Evolutionary conservation across 1,140 invertebrate species (phyloP).

Genomic region (Saxidomus purpurata): DNA sequence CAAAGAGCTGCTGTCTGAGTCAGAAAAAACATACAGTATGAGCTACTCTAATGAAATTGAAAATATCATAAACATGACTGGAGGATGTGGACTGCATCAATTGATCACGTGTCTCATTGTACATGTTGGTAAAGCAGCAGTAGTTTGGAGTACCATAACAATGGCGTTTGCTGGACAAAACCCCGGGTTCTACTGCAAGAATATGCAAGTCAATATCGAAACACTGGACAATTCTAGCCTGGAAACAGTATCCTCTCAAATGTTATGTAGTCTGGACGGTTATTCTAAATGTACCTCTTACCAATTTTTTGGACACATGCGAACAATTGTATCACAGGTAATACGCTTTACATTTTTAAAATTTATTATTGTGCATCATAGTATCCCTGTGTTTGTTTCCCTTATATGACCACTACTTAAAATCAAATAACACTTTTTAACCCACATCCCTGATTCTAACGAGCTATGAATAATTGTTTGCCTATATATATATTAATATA

Average conservation of each 20-base stretch:
- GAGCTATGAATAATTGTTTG: too few relatives aligned
- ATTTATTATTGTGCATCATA: too few relatives aligned
- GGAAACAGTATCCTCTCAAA: neutral
- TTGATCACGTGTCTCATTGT: neutral
- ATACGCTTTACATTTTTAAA: too few relatives aligned
- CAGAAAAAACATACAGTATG: too few relatives aligned
- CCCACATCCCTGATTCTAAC: too few relatives aligned
- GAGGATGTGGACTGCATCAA: constrained; percentile 37
- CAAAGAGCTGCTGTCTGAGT: too few relatives aligned
- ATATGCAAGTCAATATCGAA: neutral
- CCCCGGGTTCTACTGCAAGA: neutral
- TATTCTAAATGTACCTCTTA: neutral
- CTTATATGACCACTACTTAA: too few relatives aligned
- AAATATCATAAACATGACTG: too few relatives aligned
- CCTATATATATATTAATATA: too few relatives aligned
- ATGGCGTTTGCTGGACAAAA: constrained; percentile 39
- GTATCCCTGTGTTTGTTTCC: too few relatives aligned
- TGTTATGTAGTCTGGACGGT: neutral
- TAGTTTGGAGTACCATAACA: constrained; percentile 30
- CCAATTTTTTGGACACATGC: neutral
- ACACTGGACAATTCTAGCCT: neutral
- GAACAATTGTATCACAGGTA: constrained; percentile 19
- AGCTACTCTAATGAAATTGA: too few relatives aligned
- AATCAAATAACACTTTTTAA: too few relatives aligned
- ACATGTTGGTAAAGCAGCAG: neutral